Conservation (phyloP, 1,140 invertebrate genomes). For the Drosophila ogumai region DNA sequence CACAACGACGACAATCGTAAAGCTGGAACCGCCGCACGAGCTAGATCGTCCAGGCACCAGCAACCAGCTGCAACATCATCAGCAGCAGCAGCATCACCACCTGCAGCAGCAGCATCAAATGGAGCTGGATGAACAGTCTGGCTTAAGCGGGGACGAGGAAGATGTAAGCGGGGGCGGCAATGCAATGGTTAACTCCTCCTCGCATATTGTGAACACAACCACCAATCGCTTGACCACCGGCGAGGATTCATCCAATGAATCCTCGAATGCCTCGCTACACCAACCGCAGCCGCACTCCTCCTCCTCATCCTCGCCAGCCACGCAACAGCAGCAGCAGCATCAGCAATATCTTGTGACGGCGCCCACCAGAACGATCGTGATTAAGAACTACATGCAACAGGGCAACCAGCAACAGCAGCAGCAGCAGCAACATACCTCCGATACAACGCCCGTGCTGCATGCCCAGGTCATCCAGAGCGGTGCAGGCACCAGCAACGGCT, state of each 20-base stretch:
- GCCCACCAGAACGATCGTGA: constrained; percentile 78
- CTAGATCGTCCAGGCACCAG: constrained; percentile 62
- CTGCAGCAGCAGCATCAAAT: constrained; percentile 55
- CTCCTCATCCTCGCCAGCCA: constrained; percentile 56
- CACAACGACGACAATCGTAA: constrained; percentile 56
- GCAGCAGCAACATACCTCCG: constrained; percentile 50
- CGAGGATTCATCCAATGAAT: constrained; percentile 79
- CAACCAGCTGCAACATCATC: constrained; percentile 47
- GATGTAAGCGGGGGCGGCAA: constrained; percentile 24
- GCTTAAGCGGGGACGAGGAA: constrained; percentile 66
- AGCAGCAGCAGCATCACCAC: constrained; percentile 31
- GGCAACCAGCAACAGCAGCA: constrained; percentile 22
- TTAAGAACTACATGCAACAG: constrained; percentile 78
- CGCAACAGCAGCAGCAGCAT: constrained; percentile 46
- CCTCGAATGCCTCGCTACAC: constrained; percentile 80
- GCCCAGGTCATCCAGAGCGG: constrained; percentile 81
- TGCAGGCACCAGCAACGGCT: constrained; percentile 72
- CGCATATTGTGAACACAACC: constrained; percentile 60
- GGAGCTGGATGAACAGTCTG: constrained; percentile 77
- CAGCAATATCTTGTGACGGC: constrained; percentile 69
- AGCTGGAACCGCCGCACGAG: constrained; percentile 60
- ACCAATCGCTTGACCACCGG: constrained; percentile 75
- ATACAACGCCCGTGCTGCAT: constrained; percentile 68
- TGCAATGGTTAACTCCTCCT: constrained; percentile 42
- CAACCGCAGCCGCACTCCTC: constrained; percentile 61